Conservation (phyloP, 2,888 invertebrate species). For the Nemapogon koenigi region DNA sequence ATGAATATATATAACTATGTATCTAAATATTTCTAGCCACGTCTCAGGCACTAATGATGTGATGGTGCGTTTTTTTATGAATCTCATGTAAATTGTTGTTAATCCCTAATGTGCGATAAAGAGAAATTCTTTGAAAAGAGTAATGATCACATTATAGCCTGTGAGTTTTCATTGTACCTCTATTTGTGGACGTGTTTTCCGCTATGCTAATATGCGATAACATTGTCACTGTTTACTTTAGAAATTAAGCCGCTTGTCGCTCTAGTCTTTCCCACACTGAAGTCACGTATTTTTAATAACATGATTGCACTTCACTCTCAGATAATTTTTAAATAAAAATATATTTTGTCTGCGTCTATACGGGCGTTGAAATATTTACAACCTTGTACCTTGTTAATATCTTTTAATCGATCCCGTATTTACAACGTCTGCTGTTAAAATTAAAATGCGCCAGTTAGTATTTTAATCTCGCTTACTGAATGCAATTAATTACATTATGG, state of each 20-base stretch:
- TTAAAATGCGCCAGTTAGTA: slow-evolving; percentile 11
- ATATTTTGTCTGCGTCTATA: slow-evolving; percentile 6
- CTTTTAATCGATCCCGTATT: slow-evolving; percentile 12
- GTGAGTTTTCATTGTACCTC: not conserved
- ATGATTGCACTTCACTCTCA: slow-evolving; percentile 1
- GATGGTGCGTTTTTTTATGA: too few species aligned
- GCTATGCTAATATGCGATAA: slow-evolving; percentile 31
- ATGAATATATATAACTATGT: too few species aligned
- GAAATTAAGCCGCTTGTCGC: slow-evolving; percentile 27
- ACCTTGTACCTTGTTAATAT: slow-evolving; percentile 8
- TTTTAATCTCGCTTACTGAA: slow-evolving; percentile 8
- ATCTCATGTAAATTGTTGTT: too few species aligned
- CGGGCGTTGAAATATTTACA: slow-evolving; percentile 9
- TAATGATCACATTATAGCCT: too few species aligned
- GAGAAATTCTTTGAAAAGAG: too few species aligned
- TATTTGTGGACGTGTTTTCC: slow-evolving; percentile 11
- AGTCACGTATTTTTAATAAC: slow-evolving; percentile 22
- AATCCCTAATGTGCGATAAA: too few species aligned
- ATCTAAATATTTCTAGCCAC: too few species aligned
- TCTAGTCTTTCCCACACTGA: slow-evolving; percentile 23
- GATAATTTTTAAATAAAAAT: slow-evolving; percentile 2
- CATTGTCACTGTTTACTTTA: slow-evolving; percentile 34
- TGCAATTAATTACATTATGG: slow-evolving; percentile 10
- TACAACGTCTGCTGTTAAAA: slow-evolving; percentile 9
- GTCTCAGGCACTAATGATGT: too few species aligned